Base-by-base conservation (phyloP, 2,797 vertebrate species). In the Danio jaintianensis region DNA sequence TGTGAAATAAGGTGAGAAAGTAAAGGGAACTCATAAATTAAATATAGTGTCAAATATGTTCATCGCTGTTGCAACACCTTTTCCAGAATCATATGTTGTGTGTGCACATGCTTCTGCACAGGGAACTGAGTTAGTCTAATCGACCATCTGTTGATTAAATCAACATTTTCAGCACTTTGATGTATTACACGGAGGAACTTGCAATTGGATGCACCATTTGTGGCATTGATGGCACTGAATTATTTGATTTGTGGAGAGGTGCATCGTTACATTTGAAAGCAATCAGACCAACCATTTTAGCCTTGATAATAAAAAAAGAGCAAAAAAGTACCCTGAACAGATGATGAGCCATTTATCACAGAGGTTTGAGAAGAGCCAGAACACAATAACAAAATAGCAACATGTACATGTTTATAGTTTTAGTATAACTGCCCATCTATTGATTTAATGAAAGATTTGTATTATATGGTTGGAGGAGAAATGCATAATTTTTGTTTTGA, bases 1-100 rank as follows among this genome's bases (percentile, higher is more conserved):
- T 55, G 56, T 64, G 29, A 63, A 75, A 71, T 42, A 18, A 77
- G 50, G 22, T 47, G 74, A 66, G 15, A 40, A 63, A 42, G 36
- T 52, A 75, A 75, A 40, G 16, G 1, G n/a, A 20, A 29, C 59
- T 64, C 12, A 16, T 42, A 11, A 12, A 53, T 53, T 64, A 62
- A 20, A 50, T 2, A 59, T 4, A 52, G 29, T 40, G 10, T 62
- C 70, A 47, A 58, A 72, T 20, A 4, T 55, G 22, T n/a, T 15
- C 0, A 45, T 56, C 18, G 42, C n/a, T 76, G 8, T 22, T 53
- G 12, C 38, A 36, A 13, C 50, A 71, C 50, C 18, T 3, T 40
- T 38, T 6, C 16, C n/a, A 20, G 29, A 29, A 29, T 29, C 9
- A 4, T 9, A 38, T 69, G 48, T n/a, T 53, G 8, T n/a, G 71